Conservation (phyloP, 2,797 vertebrate species). For the Melanotaenia maccullochi region DNA sequence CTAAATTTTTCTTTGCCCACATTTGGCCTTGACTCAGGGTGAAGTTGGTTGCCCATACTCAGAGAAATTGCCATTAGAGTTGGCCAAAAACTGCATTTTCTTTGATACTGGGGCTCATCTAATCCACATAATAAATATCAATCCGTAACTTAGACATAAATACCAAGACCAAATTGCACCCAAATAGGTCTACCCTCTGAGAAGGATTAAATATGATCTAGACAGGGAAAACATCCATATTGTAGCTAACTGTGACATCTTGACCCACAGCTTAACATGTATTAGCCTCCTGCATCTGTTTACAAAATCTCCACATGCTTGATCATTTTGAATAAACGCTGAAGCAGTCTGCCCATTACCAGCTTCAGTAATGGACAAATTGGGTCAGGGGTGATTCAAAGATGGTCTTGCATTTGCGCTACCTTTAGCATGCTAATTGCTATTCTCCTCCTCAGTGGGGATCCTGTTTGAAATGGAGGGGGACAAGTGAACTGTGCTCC, state of each 20-base stretch:
- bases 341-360: slow-evolving; percentile 47
- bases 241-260: slow-evolving; percentile 24
- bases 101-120: neutral
- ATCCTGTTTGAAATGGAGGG: slow-evolving; percentile 78
- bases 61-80: neutral
- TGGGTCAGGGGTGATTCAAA: slow-evolving; percentile 66
- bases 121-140: neutral
- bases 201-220: neutral
- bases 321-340: slow-evolving; percentile 61
- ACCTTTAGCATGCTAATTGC: slow-evolving; percentile 84
- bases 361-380: slow-evolving; percentile 48
- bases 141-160: no score
- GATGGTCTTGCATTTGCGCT: slow-evolving; percentile 70
- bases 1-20: neutral
- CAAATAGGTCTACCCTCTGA: neutral
- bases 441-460: slow-evolving; percentile 74
- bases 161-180: neutral
- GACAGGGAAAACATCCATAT: neutral
- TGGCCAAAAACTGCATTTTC: neutral
- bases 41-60: neutral
- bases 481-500: slow-evolving; percentile 62
- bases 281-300: slow-evolving; percentile 60
- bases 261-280: slow-evolving; percentile 57
- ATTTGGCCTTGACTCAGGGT: neutral
- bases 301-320: slow-evolving; percentile 60